Evolutionary conservation across 2,888 invertebrate genomes (phyloP).

Genomic region (Galeopsomyia nigrocyanea): DNA sequence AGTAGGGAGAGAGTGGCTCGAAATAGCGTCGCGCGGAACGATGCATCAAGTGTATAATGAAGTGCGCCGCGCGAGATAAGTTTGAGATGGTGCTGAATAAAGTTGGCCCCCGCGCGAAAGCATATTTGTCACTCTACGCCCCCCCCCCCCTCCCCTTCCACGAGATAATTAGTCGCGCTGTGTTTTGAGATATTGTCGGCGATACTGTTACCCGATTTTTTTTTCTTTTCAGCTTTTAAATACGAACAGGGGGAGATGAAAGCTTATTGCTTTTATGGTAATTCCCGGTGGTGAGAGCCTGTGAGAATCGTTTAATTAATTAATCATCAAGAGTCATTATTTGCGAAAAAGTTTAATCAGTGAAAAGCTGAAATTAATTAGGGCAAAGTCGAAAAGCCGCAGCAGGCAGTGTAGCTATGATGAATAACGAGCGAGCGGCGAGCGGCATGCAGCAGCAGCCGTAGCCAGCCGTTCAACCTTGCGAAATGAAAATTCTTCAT

Average conservation of each 20-base stretch:
- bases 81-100: neutral
- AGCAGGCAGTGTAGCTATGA: neutral
- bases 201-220: no score
- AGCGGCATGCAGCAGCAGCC: neutral
- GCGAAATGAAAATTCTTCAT: slow-evolving; percentile 30
- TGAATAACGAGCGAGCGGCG: no score
- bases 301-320: no score
- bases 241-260: no score
- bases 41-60: slow-evolving; percentile 28
- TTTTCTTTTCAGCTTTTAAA: no score
- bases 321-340: no score
- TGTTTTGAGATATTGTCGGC: no score
- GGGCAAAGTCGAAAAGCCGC: slow-evolving; percentile 5
- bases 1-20: slow-evolving; percentile 3
- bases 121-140: neutral
- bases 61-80: slow-evolving; percentile 19
- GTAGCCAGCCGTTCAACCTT: neutral
- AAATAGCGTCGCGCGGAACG: neutral
- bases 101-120: neutral
- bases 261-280: no score
- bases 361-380: slow-evolving; percentile 23
- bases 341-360: no score
- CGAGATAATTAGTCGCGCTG: no score
- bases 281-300: no score
- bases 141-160: neutral